Percentiles rank a stretch among this genome's conserved stretches.
Evolutionary conservation across 2,888 invertebrate genomes (phyloP).

Genomic region (Ormyrus thymus): DNA sequence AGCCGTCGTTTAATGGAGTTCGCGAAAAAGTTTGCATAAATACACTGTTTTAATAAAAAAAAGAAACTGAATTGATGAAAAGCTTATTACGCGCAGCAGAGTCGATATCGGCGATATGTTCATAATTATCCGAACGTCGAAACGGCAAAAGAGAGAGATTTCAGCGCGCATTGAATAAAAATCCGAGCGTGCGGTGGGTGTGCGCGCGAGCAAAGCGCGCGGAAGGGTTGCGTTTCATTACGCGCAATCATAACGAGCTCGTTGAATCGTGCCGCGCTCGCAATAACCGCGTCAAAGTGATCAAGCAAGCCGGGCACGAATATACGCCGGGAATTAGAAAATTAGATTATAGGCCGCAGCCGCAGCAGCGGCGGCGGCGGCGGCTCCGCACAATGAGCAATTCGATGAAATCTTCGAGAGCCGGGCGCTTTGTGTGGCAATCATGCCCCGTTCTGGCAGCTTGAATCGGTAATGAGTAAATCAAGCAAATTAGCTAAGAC

Average conservation of each 20-base stretch:
- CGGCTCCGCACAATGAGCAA: not conserved
- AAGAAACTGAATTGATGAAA: no score
- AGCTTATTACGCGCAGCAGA: no score
- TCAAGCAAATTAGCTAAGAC: constrained; percentile 28
- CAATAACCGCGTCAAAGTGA: constrained; percentile 3
- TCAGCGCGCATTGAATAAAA: no score
- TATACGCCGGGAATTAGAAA: constrained; percentile 33
- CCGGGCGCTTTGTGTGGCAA: not conserved
- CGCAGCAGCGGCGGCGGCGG: no score
- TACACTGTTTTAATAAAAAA: no score
- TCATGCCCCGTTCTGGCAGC: not conserved
- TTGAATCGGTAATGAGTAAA: constrained; percentile 42
- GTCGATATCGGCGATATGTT: no score
- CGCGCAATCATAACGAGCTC: constrained; percentile 1
- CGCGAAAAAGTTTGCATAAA: no score
- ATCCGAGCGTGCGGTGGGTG: no score
- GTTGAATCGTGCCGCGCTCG: constrained; percentile 1
- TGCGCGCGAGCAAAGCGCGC: no score
- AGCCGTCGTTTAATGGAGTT: no score
- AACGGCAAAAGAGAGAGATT: no score
- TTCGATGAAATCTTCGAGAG: constrained; percentile 23
- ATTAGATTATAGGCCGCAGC: constrained; percentile 32
- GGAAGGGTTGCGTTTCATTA: not conserved
- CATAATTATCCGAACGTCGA: no score
- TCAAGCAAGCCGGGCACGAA: not conserved